Conservation (phyloP, 2,797 vertebrate genomes). For the Crax fasciolata region DNA sequence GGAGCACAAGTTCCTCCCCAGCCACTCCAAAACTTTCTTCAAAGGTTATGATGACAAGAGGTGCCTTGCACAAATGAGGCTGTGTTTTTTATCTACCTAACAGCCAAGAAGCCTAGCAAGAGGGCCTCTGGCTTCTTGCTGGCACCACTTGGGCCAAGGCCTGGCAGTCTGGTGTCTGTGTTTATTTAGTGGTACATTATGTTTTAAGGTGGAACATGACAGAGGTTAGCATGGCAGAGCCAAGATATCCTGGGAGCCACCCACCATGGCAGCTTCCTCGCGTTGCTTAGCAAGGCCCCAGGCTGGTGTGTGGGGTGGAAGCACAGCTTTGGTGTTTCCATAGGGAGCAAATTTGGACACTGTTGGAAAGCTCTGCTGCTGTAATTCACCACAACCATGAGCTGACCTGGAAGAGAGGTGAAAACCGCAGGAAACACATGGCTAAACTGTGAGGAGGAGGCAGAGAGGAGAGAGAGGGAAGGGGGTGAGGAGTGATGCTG, state of each 20-base stretch:
- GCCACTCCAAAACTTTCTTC: not conserved
- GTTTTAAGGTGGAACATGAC: not conserved
- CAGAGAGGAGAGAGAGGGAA: not conserved
- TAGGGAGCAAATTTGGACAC: not conserved
- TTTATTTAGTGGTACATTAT: not conserved
- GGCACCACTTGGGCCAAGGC: not conserved
- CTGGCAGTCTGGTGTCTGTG: not conserved
- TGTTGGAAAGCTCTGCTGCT: not conserved
- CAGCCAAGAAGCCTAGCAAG: not conserved
- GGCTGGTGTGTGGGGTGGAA: not conserved
- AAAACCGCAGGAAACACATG: not conserved
- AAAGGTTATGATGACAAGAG: not conserved
- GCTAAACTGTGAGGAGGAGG: not conserved
- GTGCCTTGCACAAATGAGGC: not conserved
- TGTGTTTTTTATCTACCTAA: no score
- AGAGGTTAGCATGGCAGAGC: not conserved
- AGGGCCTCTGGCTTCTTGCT: not conserved
- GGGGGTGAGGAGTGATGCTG: not conserved
- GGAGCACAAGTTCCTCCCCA: not conserved
- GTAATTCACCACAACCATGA: not conserved
- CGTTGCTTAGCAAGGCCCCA: not conserved
- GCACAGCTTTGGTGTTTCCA: not conserved
- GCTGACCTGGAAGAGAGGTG: not conserved
- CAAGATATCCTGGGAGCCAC: rapidly evolving
- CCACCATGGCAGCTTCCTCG: not conserved